Conservation (phyloP, 2,113 vertebrate species). For the Marmota monax region DNA sequence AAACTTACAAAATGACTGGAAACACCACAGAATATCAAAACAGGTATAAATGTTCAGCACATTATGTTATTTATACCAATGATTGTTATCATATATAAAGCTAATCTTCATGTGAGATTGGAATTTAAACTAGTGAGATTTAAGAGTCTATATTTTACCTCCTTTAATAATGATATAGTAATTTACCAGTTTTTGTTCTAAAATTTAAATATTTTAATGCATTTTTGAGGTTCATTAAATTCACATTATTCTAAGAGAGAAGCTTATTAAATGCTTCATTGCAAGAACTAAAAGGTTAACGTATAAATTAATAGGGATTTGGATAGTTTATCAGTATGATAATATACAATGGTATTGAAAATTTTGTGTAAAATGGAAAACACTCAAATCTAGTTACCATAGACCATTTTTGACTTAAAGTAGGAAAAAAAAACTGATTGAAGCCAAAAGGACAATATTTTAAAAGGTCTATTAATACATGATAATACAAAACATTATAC, state of each 20-base stretch:
- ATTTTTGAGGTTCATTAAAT: conserved; percentile 30
- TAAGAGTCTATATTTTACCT: neutral
- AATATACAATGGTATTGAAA: neutral
- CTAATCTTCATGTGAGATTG: neutral
- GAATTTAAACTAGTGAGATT: neutral
- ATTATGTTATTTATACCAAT: neutral
- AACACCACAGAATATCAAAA: neutral
- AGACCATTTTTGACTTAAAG: neutral
- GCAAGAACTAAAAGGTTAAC: conserved; percentile 9
- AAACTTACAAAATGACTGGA: neutral
- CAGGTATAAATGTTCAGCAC: neutral
- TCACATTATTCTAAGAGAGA: neutral
- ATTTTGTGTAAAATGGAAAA: neutral
- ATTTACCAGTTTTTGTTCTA: neutral
- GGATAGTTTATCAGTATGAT: neutral
- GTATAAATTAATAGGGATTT: conserved; percentile 29
- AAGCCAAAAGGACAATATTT: neutral
- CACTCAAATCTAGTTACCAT: neutral
- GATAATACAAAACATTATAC: neutral
- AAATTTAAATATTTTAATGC: conserved; percentile 17
- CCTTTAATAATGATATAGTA: neutral
- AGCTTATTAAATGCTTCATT: conserved; percentile 1
- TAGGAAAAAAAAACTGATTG: neutral
- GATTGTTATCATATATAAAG: neutral
- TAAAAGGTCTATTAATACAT: neutral